Base-by-base conservation (phyloP, 2,888 invertebrate genomes). In the Nemapogon koenigi region DNA sequence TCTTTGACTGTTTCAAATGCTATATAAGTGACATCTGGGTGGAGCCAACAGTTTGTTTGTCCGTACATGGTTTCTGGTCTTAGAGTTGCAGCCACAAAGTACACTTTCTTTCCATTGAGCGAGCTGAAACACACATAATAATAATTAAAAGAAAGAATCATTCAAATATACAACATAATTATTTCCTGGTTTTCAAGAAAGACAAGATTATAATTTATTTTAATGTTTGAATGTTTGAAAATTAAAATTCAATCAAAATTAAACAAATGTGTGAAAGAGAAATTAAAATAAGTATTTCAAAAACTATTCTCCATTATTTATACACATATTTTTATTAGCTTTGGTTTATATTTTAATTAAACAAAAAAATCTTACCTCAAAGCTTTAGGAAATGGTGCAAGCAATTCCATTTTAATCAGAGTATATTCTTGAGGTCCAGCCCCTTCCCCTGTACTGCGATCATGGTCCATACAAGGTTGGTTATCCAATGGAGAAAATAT, bases 391-490 rank as follows among this genome's bases (percentile, higher is more conserved):
- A 85, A 83, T 1, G 94, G 91, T 51, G 87, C 79, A 16, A 87
- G 53, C 3, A 96, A 68, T 65, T 88, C 87, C 88, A 99, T 89
- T 76, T 99, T 99, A 42, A 99, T 86, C 1, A 99, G 81, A 2
- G 97, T 97, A 59, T 99, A 99, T 66, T 99, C 99, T 66, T 97
- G 97, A 1, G 97, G 95, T 0, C 95, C 98, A 3, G 97, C 97
- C 32, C 97, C 98, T 78, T 99, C 99, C 0, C 99, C 99, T 2
- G 88, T 81, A 27, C 93, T 88, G 50, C 99, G 84, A 66, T 99
- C 99, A 61, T 99, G 99, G 67, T 99, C 99, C 99, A 99, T 99
- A 62, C 99, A 99, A 0, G 99, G 98, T 62, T 99, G 99, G 6
- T 90, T 90, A 71, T 99, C 99, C 55, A 91, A 86, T 0, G 97